Base-by-base conservation (phyloP, 2,797 vertebrate species). In the Sphenopsis melanotis region DNA sequence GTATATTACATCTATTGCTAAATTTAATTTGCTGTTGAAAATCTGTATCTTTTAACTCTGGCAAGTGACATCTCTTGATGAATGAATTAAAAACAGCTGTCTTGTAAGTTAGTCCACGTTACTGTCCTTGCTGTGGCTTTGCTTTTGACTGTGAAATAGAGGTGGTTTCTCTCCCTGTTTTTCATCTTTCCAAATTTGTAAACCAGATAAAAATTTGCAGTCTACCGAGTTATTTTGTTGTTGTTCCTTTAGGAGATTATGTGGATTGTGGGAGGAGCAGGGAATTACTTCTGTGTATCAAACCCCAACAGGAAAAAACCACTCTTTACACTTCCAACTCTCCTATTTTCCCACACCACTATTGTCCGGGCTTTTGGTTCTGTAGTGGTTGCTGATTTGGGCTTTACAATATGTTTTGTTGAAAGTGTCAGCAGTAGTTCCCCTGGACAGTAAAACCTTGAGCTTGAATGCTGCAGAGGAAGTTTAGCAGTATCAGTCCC, bases 231-330 rank as follows among this genome's bases (percentile, higher is more conserved):
- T 80, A 56, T 68, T 91, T 81, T 83, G 53, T 79, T 75, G 60
- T 77, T 95, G 30, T 65, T 91, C 20, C 63, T 86, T 20, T 44
- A 72, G 69, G 84, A 89, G 87, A 82, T 83, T 92, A 69, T 87
- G 59, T 69, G 84, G 42, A 55, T 56, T 94, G 84, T 78, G 75
- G 66, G 84, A 93, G 63, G 76, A 91, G 47, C 66, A 49, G 47
- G 82, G 87, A 86, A 81, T 90, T 93, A 89, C 72, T 88, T 83
- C 44, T 83, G 44, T 65, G 42, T 65, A 37, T 85, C 42, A 44
- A 61, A 77, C 37, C 30, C 36, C 0, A 1, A 49, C 32, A 70
- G 64, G 46, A 71, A 55, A 79, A 93, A 90, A 79, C 0, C 68
- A 41, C 10, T 39, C 70, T 75, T 44, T 30, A 34, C 36, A 5